Evolutionary conservation across 2,113 vertebrate species (phyloP), one percentile per base, ranked within the genome.

Genomic region (Zosterops borbonicus): DNA sequence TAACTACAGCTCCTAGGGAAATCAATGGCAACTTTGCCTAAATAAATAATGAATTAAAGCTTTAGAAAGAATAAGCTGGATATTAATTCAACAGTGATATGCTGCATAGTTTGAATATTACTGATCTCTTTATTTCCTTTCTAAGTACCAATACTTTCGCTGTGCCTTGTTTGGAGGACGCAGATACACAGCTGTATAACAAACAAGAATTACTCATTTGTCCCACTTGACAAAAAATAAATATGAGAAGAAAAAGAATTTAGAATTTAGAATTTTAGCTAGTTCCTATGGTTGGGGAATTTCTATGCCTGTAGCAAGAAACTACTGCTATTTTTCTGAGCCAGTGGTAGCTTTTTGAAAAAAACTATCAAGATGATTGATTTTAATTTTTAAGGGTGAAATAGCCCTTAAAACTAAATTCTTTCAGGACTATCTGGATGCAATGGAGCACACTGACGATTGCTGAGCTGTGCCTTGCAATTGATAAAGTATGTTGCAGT

Each of bases 21-120:
- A 82, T 84, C 69, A 89, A 3, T 33, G 33, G n/a, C 33, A 92
- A 12, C 18, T 84, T 89, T 89, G 29, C 46, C 25, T 89, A 73
- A 68, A 60, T 79, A 94, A 91, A 92, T 82, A 68, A 37, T 75
- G 60, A 89, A 87, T 82, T 84, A 94, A 68, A 87, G 27, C n/a
- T 68, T 82, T 68, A 69, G n/a, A 87, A 76, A 41, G 9, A 76
- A 79, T 27, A 7, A 82, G 16, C 4, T 78, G 59, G 87, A 87
- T 89, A 87, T 89, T 91, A 75, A 91, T 95, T 71, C 46, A 76
- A 44, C 19, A 42, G 18, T 42, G 28, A 67, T 71, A 68, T 14
- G 39, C 17, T 89, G 37, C 17, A 27, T 44, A 67, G 17, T 82
- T 89, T 64, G 52, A 70, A 46, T 56, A 44, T 87, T 84, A 64